These are phyloP conservation scores for Syritta pipiens DNA, from an alignment of 2,888 invertebrate species.

Conservation along the genomic window DNA sequence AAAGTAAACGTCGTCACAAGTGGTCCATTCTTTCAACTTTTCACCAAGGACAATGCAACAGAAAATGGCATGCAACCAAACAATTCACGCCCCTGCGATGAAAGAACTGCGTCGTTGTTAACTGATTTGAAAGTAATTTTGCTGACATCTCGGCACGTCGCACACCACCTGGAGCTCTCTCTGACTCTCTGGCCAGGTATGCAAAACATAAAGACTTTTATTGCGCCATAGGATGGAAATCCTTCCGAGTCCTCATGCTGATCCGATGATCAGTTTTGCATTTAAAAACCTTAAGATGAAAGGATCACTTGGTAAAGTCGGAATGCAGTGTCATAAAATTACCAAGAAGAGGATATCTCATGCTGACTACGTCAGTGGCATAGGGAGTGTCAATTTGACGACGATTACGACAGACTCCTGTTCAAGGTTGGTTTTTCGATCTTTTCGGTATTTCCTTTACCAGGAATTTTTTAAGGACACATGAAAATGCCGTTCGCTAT, in stretches of 20 bases:
- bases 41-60: conserved; percentile 23
- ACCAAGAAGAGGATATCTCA: too few relatives aligned
- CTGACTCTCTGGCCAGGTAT: conserved; percentile 11
- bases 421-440: too few relatives aligned
- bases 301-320: conserved; percentile 18
- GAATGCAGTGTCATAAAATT: conserved; percentile 9
- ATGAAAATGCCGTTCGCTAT: background rate
- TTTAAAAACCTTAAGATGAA: conserved; percentile 9
- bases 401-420: conserved; percentile 51
- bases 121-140: conserved; percentile 64
- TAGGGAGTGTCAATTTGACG: conserved; percentile 49
- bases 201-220: conserved; percentile 6
- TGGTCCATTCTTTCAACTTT: conserved; percentile 24
- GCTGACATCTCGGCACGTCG: conserved; percentile 60
- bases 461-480: background rate
- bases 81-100: conserved; percentile 64
- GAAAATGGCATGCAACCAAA: conserved; percentile 67
- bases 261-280: conserved; percentile 61
- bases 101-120: conserved; percentile 14
- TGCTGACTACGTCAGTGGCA: conserved; percentile 30
- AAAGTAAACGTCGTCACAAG: conserved; percentile 48
- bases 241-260: conserved; percentile 42
- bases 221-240: conserved; percentile 27
- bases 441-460: conserved; percentile 6
- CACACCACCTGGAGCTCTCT: conserved; percentile 54